Base-by-base conservation (phyloP, 2,113 vertebrate species). In the Gallinago undulata region DNA sequence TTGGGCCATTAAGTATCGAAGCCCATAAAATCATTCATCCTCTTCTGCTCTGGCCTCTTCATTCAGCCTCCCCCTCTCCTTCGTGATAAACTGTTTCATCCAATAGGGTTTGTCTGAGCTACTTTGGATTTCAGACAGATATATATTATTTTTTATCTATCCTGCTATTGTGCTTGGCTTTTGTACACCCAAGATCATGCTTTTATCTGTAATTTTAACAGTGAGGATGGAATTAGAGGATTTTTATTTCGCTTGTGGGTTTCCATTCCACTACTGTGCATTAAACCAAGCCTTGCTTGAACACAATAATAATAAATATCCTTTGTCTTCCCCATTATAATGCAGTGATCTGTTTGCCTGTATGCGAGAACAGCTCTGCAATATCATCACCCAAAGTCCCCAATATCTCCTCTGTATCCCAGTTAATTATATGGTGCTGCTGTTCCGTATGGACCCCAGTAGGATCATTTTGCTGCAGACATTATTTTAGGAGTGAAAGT, bases 11-110 rank as follows among this genome's bases (percentile, higher is more conserved):
- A 94, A 91, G 77, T 68, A 55, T 30, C 12, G 9, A 56, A 95
- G 80, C 69, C 69, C 73, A 72, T 97, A 94, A 95, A 96, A 95
- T 68, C 81, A 63, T 55, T 92, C 86, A 75, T 75, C 84, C 80
- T 84, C 79, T 69, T 53, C 85, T 79, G 39, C 70, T n/a, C 48
- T 55, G 57, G 60, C 74, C 15, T 64, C 50, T 69, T 57, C 10
- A 4, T 30, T 21, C 80, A 84, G 60, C 80, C 76, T 92, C 94
- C 91, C 80, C 43, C 81, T 81, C 83, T 87, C 51, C 3, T 5
- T 45, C 28, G 0, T 67, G 60, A 90, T n/a, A 68, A 92, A 89
- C 89, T 37, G 53, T 25, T 93, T 55, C 77, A 67, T 56, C 84
- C 89, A 70, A 19, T 30, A 48, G 39, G 24, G 47, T 87, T 53